These are phyloP conservation scores for Drepanosiphum platanoidis DNA, from an alignment of 2,888 invertebrate genomes.

Conservation along the genomic window DNA sequence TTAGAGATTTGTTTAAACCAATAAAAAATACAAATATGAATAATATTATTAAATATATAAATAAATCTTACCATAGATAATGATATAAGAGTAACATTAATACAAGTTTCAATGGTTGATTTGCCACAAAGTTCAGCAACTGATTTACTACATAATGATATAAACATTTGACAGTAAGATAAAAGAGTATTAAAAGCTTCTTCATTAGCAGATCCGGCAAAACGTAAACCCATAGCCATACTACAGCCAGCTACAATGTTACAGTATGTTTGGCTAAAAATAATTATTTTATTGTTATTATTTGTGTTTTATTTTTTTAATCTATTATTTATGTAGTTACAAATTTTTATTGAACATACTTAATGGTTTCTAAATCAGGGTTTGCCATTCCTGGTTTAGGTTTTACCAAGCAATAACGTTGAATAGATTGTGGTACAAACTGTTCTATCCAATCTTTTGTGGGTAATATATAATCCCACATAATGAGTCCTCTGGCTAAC, in stretches of 20 bases:
- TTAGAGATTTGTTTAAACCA: no score
- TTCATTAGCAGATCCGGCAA: constrained; percentile 88
- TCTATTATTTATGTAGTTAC: constrained; percentile 63
- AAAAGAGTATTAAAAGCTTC: constrained; percentile 83
- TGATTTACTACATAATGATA: constrained; percentile 75
- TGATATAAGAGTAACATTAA: constrained; percentile 84
- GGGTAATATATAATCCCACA: constrained; percentile 88
- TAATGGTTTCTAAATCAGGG: constrained; percentile 90
- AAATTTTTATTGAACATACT: constrained; percentile 71
- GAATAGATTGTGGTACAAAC: constrained; percentile 81
- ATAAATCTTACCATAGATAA: constrained; percentile 76
- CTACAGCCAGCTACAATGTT: constrained; percentile 95
- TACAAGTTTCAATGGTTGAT: constrained; percentile 87
- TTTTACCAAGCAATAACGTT: constrained; percentile 81
- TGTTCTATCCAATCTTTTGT: constrained; percentile 84
- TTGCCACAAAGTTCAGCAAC: constrained; percentile 89
- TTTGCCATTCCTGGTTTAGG: constrained; percentile 73
- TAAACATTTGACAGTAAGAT: constrained; percentile 77
- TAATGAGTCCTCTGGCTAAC: constrained; percentile 82
- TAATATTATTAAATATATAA: constrained; percentile 4
- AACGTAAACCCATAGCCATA: constrained; percentile 91
- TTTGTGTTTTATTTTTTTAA: neutral
- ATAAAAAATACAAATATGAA: neutral
- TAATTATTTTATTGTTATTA: constrained; percentile 28
- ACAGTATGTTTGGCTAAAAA: constrained; percentile 90